Evolutionary conservation across 2,888 invertebrate genomes (phyloP), one percentile per base, ranked within the genome.

Genomic region (Drymonia ruficornis): DNA sequence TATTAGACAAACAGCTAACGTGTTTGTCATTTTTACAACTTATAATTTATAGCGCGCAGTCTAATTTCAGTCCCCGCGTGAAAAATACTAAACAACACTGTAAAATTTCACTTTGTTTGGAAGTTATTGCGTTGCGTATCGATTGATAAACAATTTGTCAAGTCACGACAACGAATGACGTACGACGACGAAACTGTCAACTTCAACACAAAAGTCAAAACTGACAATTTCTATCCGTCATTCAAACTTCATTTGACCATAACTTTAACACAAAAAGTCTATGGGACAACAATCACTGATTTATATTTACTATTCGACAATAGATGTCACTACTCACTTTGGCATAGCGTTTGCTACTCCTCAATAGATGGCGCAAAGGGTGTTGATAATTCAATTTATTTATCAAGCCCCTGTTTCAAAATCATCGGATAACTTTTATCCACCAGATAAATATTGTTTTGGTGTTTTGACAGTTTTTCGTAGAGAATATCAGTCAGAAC

Each of bases 61-160:
- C 78, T 76, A 75, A 73, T 76, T 81, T 79, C 65, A 70, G 72
- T 71, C 67, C 67, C 67, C 59, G 71, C 76, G 58, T 63, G 59
- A 63, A 70, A 75, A 76, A 75, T 76, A 83, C 74, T 82, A 80
- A 80, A 76, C 68, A 80, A 84, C 76, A 67, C 87, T 81, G 73
- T 67, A 65, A 73, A 87, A 85, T 84, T 87, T 89, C 80, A 86
- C 89, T 89, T 87, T 82, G 83, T 86, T 86, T 81, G 70, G 62
- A 80, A 79, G 76, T 72, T 81, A 85, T 65, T 87, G 86, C 89
- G 89, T 83, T 16, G 16, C 16, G 40, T 40, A 83, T 81, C 66
- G 78, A 81, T 83, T 81, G 77, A 76, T 81, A 82, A 80, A 83
- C 80, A 77, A 75, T 36, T 67, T 81, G 83, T 83, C 86, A 85